Base-by-base conservation (phyloP, 2,797 vertebrate genomes). In the Gadopsis bispinosus region DNA sequence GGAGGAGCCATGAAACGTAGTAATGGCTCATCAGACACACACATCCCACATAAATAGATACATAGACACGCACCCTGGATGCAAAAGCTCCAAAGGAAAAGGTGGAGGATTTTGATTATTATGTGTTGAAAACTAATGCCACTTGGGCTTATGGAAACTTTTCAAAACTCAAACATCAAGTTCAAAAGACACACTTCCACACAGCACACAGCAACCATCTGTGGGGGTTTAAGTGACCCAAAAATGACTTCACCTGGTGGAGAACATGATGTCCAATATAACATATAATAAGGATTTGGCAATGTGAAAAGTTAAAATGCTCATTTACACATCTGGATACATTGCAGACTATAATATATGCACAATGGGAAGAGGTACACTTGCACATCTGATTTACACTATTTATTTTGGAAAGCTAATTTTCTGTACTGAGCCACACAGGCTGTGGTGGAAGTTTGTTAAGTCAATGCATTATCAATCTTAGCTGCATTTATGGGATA, bases 1-100 rank as follows among this genome's bases (percentile, higher is more conserved):
- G 69, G 85, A 88, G 83, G 77, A 90, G 81, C 83, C 80, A 80
- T 87, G 88, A 90, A 89, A 91, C 19, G 45, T 54, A 86, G 83
- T 83, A 86, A 89, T 85, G 83, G 88, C 75, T 84, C 79, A 86
- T 79, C 51, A 85, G 81, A 84, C 60, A 72, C 83, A 86, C 72
- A 80, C 58, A 79, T 59, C 29, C 55, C 54, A 77, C 64, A 73
- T 66, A 74, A 77, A 85, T 70, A 87, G 53, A 81, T 59, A 77
- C 61, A 79, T 13, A 60, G 7, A 74, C n/a, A 78, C 54, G 77
- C 39, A 65, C 1, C 13, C 62, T 69, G 29, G 41, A 78, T 17
- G 48, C 29, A 29, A 82, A 83, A 41, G 39, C 68, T 66, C 59
- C 39, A 35, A 59, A 73, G 7, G 1, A 65, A 68, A 67, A 51